Conservation (phyloP, 2,113 vertebrate genomes). For the Ageneiosus marmoratus region DNA sequence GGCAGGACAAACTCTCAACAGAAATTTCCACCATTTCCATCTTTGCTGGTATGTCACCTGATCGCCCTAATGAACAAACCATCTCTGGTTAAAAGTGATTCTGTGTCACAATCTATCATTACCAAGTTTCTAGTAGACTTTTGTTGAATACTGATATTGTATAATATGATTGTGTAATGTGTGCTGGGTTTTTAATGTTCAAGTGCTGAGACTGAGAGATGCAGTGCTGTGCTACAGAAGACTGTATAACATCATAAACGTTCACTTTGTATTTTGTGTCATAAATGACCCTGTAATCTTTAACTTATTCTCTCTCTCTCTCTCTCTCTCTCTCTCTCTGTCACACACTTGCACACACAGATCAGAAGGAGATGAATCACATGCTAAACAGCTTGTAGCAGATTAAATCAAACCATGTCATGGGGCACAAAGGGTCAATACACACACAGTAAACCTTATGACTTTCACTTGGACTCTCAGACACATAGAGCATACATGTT, state of each 20-base stretch:
- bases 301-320: neutral
- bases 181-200: neutral
- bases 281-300: neutral
- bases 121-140: neutral
- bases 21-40: no score
- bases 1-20: no score
- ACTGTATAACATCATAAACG: neutral
- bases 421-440: slow-evolving; percentile 28
- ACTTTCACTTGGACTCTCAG: slow-evolving; percentile 12
- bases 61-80: no score
- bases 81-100: neutral
- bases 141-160: neutral
- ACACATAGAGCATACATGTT: neutral
- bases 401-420: slow-evolving; percentile 36
- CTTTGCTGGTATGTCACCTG: no score
- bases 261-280: neutral
- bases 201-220: neutral
- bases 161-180: neutral
- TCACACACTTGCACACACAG: neutral
- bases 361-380: slow-evolving; percentile 26
- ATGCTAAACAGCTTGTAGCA: slow-evolving; percentile 34
- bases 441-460: slow-evolving; percentile 23
- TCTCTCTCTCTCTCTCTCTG: neutral
- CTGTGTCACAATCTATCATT: neutral
- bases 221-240: neutral